phyloP scores from a whole-genome alignment of 2,113 vertebrate genomes.

The Andinoacara biseriatus region DNA sequence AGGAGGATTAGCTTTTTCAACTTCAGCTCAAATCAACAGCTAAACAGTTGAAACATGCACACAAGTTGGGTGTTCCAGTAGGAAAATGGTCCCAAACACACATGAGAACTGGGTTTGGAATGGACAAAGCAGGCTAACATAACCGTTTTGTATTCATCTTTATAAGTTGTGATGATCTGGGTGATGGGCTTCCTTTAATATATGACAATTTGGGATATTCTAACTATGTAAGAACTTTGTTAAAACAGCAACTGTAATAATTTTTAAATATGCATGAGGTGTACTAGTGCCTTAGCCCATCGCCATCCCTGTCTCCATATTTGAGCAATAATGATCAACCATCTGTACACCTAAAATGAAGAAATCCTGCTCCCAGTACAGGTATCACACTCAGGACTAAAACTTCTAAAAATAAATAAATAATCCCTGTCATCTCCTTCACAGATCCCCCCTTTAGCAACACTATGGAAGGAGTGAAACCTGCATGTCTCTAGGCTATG shows the following conservation, averaged over 20 bases:
- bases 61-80: not conserved
- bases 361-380: not conserved
- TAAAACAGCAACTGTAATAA: not conserved
- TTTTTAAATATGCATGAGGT: slow-evolving; percentile 3
- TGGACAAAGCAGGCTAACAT: not conserved
- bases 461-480: not conserved
- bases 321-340: not conserved
- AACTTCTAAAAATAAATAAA: not conserved
- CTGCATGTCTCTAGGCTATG: slow-evolving; percentile 16
- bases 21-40: not conserved
- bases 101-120: not conserved
- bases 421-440: not conserved
- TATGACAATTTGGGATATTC: not conserved
- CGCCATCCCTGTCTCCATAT: not conserved
- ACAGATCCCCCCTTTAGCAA: not conserved
- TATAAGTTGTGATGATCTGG: not conserved
- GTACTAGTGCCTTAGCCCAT: not conserved
- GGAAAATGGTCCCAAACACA: not conserved
- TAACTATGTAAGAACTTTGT: not conserved
- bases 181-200: not conserved
- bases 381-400: not conserved
- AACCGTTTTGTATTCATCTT: not conserved
- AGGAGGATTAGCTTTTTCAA: not conserved
- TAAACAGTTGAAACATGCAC: not conserved
- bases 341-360: slow-evolving; percentile 10